Evolutionary conservation across 2,888 invertebrate genomes (phyloP), one percentile per base, ranked within the genome.

Genomic region (Amiota mariae): DNA sequence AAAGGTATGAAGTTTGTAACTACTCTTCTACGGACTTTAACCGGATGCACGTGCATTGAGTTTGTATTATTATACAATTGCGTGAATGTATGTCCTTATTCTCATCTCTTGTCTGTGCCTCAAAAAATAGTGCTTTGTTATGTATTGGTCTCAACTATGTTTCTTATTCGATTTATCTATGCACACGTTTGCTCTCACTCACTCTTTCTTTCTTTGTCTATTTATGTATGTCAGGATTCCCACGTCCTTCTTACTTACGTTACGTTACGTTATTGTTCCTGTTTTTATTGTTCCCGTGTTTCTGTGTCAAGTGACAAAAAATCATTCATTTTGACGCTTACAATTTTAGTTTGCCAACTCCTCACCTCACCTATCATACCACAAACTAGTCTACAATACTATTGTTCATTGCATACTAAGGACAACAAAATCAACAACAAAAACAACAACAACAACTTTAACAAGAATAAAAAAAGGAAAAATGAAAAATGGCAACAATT

Each of bases 281-380:
- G 8, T 15, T 51, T 68, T 68, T 68, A 68, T 68, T 68, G 67
- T 68, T 68, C 54, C 67, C 67, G 67, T 68, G 51, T 68, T 68
- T 68, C 67, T 68, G 48, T 68, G 67, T 68, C 67, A 68, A 68
- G 67, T 68, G 67, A 68, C 67, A 68, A 68, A 67, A 68, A 68
- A 68, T 68, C 67, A 68, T 68, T 68, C 67, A 68, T 68, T 54
- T 68, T 68, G 67, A 54, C 67, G 67, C 67, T 68, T 68, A 54
- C 67, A 68, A 54, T 51, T 68, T 68, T 54, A 68, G 67, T 49
- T 48, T 48, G 15, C n/a, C 47, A 11, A 48, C 64, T n/a, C 18
- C 18, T 18, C 18, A 3, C 11, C 18, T 59, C n/a, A 24, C 24
- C 24, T n/a, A 1, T 12, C n/a, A 6, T 59, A 12, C 8, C 11